phyloP scores from a whole-genome alignment of 2,888 invertebrate species.

The Brachypterus glaber region DNA sequence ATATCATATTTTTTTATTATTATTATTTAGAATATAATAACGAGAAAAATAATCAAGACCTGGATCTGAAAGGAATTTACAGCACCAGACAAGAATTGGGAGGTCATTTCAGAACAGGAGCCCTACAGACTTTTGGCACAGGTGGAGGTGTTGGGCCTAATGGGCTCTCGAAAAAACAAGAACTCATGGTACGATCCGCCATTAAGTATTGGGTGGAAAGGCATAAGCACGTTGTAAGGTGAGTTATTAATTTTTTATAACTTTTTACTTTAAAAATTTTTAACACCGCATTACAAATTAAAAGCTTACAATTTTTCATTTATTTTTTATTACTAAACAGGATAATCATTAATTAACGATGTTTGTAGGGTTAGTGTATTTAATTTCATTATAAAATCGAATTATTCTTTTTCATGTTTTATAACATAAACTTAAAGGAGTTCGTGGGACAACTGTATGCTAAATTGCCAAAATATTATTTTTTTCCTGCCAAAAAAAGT shows the following conservation, averaged over 20 bases:
- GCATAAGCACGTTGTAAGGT: slow-evolving; percentile 83
- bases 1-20: not conserved
- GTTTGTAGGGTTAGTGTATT: too few relatives aligned
- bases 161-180: slow-evolving; percentile 72
- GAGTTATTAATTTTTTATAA: slow-evolving; percentile 28
- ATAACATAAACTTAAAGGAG: too few relatives aligned
- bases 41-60: slow-evolving; percentile 40
- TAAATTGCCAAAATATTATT: too few relatives aligned
- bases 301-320: too few relatives aligned
- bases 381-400: too few relatives aligned
- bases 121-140: slow-evolving; percentile 53
- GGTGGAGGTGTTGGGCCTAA: slow-evolving; percentile 58
- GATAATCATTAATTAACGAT: too few relatives aligned
- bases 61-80: slow-evolving; percentile 66
- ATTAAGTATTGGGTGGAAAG: slow-evolving; percentile 87
- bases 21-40: slow-evolving; percentile 34
- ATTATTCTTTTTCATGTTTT: too few relatives aligned
- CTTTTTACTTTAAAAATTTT: too few relatives aligned
- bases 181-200: slow-evolving; percentile 73
- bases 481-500: too few relatives aligned
- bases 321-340: too few relatives aligned
- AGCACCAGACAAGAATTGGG: slow-evolving; percentile 71
- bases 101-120: slow-evolving; percentile 59
- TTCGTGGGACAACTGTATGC: too few relatives aligned
- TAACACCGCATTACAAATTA: too few relatives aligned